phyloP scores from a whole-genome alignment of 2,797 vertebrate species.

The Fistularia tabacaria region DNA sequence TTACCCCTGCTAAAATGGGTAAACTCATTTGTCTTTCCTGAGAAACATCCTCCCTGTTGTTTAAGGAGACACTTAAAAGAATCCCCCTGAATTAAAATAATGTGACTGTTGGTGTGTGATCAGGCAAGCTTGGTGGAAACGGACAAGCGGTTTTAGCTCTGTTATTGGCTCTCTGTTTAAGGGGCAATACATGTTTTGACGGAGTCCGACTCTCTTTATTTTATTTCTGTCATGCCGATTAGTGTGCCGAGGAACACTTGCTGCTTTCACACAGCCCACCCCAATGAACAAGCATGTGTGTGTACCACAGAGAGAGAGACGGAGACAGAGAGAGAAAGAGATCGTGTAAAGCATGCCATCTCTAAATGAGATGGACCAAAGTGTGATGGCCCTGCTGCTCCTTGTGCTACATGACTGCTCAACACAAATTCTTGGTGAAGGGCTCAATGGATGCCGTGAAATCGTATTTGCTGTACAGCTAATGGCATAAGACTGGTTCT shows the following conservation, averaged over 20 bases:
- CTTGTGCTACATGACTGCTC: slow-evolving; percentile 69
- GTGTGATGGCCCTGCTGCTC: slow-evolving; percentile 77
- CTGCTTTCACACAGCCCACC: slow-evolving; percentile 39
- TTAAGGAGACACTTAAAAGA: slow-evolving; percentile 69
- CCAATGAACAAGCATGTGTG: slow-evolving; percentile 14
- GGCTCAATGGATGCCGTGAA: slow-evolving; percentile 68
- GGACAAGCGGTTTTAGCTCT: slow-evolving; percentile 68
- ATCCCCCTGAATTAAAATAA: slow-evolving; percentile 70
- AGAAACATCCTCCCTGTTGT: slow-evolving; percentile 47
- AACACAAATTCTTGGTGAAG: slow-evolving; percentile 69
- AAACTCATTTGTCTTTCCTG: slow-evolving; percentile 68
- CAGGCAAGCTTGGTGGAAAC: slow-evolving; percentile 53
- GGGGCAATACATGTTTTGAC: slow-evolving; percentile 80
- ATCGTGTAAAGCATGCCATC: slow-evolving; percentile 74
- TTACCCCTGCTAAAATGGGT: slow-evolving; percentile 67
- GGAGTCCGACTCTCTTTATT: slow-evolving; percentile 83
- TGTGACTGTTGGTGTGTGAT: slow-evolving; percentile 70
- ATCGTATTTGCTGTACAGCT: slow-evolving; percentile 67
- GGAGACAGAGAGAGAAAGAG: slow-evolving; percentile 14
- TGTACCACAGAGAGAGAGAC: slow-evolving; percentile 17
- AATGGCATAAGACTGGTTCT: slow-evolving; percentile 65
- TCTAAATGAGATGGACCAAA: slow-evolving; percentile 80
- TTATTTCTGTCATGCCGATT: slow-evolving; percentile 85
- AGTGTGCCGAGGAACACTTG: slow-evolving; percentile 64
- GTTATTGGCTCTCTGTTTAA: slow-evolving; percentile 72